Percentiles rank a stretch among this genome's conserved stretches.
Conservation (phyloP, 2,113 vertebrate genomes). For the Trochalopteron elliotii region DNA sequence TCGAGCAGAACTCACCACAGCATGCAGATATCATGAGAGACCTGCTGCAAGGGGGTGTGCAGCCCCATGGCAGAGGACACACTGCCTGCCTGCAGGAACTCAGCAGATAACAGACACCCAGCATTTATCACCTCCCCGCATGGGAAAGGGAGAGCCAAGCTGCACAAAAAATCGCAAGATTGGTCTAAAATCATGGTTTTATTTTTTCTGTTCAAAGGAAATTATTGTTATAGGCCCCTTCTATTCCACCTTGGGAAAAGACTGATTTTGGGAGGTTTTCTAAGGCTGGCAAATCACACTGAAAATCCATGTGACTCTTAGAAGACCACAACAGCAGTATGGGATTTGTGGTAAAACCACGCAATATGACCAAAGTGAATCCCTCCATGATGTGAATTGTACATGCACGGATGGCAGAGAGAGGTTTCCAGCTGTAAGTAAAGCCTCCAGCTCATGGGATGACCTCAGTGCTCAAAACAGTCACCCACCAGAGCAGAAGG, state of each 20-base stretch:
- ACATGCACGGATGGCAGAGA: background rate
- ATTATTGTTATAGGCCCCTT: background rate
- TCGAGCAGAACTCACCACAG: accelerated
- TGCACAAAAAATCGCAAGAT: background rate
- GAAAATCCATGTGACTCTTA: background rate
- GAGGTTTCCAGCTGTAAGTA: background rate
- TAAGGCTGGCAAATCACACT: background rate
- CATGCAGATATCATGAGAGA: accelerated
- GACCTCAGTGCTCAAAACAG: background rate
- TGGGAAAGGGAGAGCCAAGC: background rate
- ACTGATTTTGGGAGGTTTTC: background rate
- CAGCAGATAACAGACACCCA: background rate
- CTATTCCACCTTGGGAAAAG: background rate
- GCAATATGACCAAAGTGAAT: background rate
- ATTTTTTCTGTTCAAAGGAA: background rate
- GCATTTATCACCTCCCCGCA: background rate
- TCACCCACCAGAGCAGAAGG: background rate
- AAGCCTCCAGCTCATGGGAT: background rate
- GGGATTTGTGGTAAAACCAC: background rate
- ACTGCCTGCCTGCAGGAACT: background rate
- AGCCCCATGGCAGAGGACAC: background rate
- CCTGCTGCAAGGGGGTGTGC: accelerated
- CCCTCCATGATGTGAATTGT: background rate
- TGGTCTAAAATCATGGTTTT: background rate
- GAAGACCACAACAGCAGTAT: background rate